Percentiles rank a stretch among this genome's conserved stretches.
Evolutionary conservation across 2,113 vertebrate species (phyloP).

Genomic region (Zapus hudsonius): DNA sequence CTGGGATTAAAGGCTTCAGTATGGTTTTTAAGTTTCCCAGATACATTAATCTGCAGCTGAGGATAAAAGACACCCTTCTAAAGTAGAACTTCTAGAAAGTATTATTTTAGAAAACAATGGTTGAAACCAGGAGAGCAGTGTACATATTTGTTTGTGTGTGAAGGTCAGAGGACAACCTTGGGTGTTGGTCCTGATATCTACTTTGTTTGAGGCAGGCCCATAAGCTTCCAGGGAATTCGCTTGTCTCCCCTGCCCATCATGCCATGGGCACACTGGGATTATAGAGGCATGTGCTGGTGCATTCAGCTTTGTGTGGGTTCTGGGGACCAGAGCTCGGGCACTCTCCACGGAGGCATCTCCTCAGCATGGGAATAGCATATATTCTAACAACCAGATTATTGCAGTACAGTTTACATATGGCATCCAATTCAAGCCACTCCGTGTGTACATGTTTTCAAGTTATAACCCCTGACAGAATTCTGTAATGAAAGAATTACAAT

Average conservation of each 20-base stretch:
- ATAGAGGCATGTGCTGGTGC: too few relatives aligned
- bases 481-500: not conserved
- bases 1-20: too few relatives aligned
- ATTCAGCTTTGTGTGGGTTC: too few relatives aligned
- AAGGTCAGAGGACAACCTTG: too few relatives aligned
- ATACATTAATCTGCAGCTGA: conserved; percentile 40
- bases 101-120: not conserved
- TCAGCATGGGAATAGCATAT: not conserved
- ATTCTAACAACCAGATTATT: conserved; percentile 29
- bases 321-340: too few relatives aligned
- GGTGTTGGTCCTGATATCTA: too few relatives aligned
- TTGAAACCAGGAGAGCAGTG: not conserved
- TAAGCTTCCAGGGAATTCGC: too few relatives aligned
- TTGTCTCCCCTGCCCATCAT: too few relatives aligned
- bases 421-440: conserved; percentile 2
- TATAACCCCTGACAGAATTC: not conserved
- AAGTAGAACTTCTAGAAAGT: conserved; percentile 38
- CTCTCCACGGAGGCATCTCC: too few relatives aligned
- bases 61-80: conserved; percentile 21
- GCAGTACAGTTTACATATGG: not conserved
- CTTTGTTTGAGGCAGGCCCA: too few relatives aligned
- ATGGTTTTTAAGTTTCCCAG: not conserved
- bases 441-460: conserved; percentile 25
- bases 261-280: too few relatives aligned
- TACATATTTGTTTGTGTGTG: too few relatives aligned